phyloP scores from a whole-genome alignment of 2,113 vertebrate species.

The Nibea albiflora region DNA sequence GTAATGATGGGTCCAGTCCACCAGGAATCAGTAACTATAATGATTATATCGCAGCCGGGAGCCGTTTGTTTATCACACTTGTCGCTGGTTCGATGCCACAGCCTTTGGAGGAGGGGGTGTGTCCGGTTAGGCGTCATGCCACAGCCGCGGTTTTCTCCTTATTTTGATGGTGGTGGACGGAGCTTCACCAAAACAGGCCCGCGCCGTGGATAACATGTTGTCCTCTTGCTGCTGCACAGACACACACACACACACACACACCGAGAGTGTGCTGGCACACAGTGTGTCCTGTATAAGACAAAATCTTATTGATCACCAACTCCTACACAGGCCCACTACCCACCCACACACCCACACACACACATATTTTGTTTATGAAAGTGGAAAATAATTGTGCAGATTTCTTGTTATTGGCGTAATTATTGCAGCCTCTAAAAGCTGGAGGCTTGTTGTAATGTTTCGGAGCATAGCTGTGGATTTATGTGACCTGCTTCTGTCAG shows the following conservation, averaged over 20 bases:
- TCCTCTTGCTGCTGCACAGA: slow-evolving; percentile 40
- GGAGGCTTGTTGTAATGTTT: slow-evolving; percentile 48
- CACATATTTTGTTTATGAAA: slow-evolving; percentile 23
- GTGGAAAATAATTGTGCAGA: slow-evolving; percentile 28
- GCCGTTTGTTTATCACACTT: slow-evolving; percentile 63
- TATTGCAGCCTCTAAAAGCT: slow-evolving; percentile 24
- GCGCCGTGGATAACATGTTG: slow-evolving; percentile 26
- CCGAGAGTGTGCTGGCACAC: slow-evolving; percentile 1
- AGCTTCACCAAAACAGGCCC: slow-evolving; percentile 42
- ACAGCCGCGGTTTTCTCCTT: slow-evolving; percentile 60
- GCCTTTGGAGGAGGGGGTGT: slow-evolving; percentile 74
- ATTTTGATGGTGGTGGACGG: slow-evolving; percentile 18
- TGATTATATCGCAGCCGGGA: slow-evolving; percentile 25
- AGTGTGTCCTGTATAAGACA: background rate
- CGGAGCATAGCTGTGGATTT: slow-evolving; percentile 42
- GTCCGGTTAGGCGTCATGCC: slow-evolving; percentile 65
- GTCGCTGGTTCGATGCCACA: slow-evolving; percentile 64
- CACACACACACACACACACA: background rate
- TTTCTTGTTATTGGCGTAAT: slow-evolving; percentile 33
- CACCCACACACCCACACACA: background rate
- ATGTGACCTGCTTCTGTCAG: slow-evolving; percentile 80
- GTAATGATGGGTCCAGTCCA: slow-evolving; percentile 26
- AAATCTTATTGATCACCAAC: background rate
- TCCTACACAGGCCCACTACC: background rate
- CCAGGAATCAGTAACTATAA: slow-evolving; percentile 19